Evolutionary conservation across 2,797 vertebrate species (phyloP).

Genomic region (Coluber constrictor): DNA sequence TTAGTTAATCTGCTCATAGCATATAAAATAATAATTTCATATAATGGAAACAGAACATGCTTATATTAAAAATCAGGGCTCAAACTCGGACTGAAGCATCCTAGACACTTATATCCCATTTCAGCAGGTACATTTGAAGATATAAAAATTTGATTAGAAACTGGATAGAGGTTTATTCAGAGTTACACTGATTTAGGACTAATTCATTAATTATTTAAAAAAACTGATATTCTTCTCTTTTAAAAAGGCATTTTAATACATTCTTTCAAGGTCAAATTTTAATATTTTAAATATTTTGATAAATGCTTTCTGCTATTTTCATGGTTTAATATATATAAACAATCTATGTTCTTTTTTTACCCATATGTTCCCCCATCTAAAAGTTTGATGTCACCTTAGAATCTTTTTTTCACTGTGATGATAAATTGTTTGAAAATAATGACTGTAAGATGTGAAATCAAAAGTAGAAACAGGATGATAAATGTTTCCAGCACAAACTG

Average conservation of each 20-base stretch:
- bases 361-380: neutral
- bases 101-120: neutral
- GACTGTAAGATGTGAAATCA: neutral
- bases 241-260: neutral
- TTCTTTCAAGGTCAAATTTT: neutral
- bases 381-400: neutral
- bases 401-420: neutral
- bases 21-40: slow-evolving; percentile 2
- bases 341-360: neutral
- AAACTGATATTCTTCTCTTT: neutral
- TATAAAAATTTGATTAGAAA: neutral
- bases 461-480: neutral
- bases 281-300: neutral
- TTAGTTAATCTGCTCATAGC: neutral
- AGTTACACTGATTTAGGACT: neutral
- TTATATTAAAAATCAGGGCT: neutral
- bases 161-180: neutral
- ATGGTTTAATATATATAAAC: neutral
- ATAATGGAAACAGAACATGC: neutral
- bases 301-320: neutral
- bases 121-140: neutral
- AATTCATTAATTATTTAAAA: neutral
- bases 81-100: neutral
- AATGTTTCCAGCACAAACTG: neutral
- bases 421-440: neutral